Percentiles rank a stretch among this genome's conserved stretches.
phyloP scores from a whole-genome alignment of 2,888 invertebrate species.

The Drosophila borealis region DNA sequence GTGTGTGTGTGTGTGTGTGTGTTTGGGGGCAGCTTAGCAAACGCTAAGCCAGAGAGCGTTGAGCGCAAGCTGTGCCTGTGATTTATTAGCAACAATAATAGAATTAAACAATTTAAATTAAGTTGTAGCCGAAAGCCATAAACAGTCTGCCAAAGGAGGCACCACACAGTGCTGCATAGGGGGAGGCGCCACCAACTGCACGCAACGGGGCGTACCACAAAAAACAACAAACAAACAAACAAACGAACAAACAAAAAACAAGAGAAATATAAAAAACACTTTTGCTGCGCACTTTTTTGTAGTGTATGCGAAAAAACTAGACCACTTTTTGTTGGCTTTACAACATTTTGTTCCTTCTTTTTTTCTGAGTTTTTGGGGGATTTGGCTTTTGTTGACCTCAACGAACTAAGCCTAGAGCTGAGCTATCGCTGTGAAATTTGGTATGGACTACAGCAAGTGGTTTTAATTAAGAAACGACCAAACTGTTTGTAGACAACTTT shows the following conservation, averaged over 20 bases:
- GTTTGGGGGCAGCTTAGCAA: constrained; percentile 67
- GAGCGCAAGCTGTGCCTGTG: constrained; percentile 79
- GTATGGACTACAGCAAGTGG: background rate
- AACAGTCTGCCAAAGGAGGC: constrained; percentile 75
- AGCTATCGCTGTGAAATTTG: constrained; percentile 7
- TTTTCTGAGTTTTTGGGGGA: background rate
- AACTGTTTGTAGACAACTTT: background rate
- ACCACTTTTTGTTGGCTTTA: constrained; percentile 7
- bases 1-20: constrained; percentile 41
- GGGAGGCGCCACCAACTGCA: constrained; percentile 17
- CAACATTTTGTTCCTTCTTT: background rate
- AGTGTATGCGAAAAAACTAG: constrained; percentile 19
- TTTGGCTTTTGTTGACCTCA: constrained; percentile 2
- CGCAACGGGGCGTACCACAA: constrained; percentile 58
- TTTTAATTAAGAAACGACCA: background rate
- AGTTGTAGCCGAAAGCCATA: constrained; percentile 82
- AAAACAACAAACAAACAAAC: background rate
- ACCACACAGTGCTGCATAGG: constrained; percentile 23
- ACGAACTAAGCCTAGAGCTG: constrained; percentile 14
- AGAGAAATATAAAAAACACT: constrained; percentile 12
- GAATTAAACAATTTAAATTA: constrained; percentile 84
- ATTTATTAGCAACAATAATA: constrained; percentile 83
- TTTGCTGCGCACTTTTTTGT: constrained; percentile 19
- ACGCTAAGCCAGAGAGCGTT: constrained; percentile 75
- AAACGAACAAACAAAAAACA: background rate